Conservation (phyloP, 2,113 vertebrate genomes). For the Hippocampus comes region DNA sequence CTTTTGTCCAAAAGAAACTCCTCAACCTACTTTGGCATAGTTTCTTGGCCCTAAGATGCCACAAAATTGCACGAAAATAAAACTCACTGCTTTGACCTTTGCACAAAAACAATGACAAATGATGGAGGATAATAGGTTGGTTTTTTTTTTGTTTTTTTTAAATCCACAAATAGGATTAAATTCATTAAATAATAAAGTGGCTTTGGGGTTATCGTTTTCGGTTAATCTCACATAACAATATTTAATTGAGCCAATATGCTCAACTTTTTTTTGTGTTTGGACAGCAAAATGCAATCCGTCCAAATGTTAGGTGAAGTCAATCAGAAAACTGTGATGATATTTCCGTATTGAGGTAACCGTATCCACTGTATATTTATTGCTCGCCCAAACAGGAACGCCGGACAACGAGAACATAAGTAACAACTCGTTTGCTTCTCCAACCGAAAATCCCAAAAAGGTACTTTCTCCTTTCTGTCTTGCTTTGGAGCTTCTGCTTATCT, state of each 20-base stretch:
- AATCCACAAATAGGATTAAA: no score
- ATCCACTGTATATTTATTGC: not conserved
- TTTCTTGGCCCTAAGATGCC: no score
- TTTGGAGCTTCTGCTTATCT: not conserved
- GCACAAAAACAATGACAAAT: no score
- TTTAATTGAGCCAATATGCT: not conserved
- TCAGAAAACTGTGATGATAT: not conserved
- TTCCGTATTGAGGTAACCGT: not conserved
- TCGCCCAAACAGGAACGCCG: conserved; percentile 79
- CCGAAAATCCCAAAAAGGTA: conserved; percentile 87
- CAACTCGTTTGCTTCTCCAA: conserved; percentile 75
- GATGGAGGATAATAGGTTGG: no score
- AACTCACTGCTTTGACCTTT: no score
- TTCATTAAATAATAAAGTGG: no score
- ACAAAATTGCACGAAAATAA: no score
- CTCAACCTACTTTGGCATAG: no score
- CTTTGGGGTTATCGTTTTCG: not conserved
- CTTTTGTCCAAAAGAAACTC: no score
- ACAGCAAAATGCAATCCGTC: not conserved
- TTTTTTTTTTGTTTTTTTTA: no score
- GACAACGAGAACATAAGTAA: conserved; percentile 89
- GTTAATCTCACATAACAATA: not conserved
- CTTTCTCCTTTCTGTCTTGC: not conserved
- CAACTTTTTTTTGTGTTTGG: not conserved
- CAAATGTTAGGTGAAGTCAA: not conserved